Percentiles rank a stretch among this genome's conserved stretches.
Conservation (phyloP, 2,888 invertebrate genomes). For the Buathra laborator region DNA sequence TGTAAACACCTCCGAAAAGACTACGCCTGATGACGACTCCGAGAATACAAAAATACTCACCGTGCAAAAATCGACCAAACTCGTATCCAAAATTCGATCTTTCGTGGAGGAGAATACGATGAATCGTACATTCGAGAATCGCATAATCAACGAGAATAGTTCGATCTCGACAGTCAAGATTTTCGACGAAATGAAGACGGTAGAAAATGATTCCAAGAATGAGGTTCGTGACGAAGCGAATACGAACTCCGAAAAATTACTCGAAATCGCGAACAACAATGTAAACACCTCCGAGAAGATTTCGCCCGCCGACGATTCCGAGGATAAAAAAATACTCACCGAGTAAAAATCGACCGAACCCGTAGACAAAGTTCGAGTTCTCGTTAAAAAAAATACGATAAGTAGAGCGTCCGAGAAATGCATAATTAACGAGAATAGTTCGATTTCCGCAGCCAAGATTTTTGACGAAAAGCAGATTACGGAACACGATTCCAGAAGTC, state of each 20-base stretch:
- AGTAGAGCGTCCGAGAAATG: no score
- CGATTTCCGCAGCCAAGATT: background rate
- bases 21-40: background rate
- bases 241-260: no score
- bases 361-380: background rate
- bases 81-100: background rate
- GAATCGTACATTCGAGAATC: background rate
- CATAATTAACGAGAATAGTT: background rate
- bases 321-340: background rate
- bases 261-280: no score
- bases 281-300: no score
- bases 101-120: background rate
- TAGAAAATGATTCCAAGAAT: background rate
- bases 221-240: background rate
- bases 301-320: no score
- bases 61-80: background rate
- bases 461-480: background rate
- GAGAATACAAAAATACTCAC: background rate
- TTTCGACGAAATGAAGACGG: background rate
- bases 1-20: background rate
- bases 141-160: background rate
- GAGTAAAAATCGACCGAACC: background rate
- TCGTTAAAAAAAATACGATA: no score
- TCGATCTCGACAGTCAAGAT: background rate
- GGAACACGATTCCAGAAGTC: background rate